Evolutionary conservation across 2,113 vertebrate genomes (phyloP), one percentile per base, ranked within the genome.

Genomic region (Carollia perspicillata): DNA sequence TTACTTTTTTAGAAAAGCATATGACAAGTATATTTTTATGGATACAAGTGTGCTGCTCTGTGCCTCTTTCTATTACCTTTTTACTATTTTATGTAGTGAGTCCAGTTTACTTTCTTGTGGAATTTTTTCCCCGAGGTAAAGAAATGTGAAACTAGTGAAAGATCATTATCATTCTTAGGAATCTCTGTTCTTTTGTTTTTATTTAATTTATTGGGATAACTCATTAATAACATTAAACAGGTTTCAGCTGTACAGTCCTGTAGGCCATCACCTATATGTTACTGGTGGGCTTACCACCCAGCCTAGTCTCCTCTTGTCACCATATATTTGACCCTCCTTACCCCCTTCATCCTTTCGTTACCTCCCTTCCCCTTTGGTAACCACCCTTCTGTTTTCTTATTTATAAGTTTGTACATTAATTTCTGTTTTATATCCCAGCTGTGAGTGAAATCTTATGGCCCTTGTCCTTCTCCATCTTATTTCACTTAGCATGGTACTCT

Each of bases 81-180:
- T 94, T 88, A 75, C 51, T 74, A 6, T 90, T 75, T 90, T 87
- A 65, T 71, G 28, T 95, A 49, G 92, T 88, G 65, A 95, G 40
- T 77, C 6, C 42, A 87, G 3, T 85, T 94, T 81, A 66, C 66
- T 86, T 84, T 75, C 44, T 65, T 68, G 3, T 51, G 40, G 3
- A 75, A 42, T 74, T 88, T 60, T 86, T 86, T 74, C 6, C 71
- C 37, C 30, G 77, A 83, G 42, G 6, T 91, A 95, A 93, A 92
- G 37, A 84, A 86, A 66, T 88, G 3, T 91, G n/a, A 93, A 95
- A 88, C 72, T 78, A n/a, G 35, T 81, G 20, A 89, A 90, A 90
- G 40, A 22, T 71, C 49, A 42, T 0, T 69, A 6, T 75, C 40
- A 65, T 94, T 78, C 33, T 84, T 49, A 9, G 71, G n/a, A 90